phyloP scores from a whole-genome alignment of 2,888 invertebrate species.

The Harpalus rufipes region DNA sequence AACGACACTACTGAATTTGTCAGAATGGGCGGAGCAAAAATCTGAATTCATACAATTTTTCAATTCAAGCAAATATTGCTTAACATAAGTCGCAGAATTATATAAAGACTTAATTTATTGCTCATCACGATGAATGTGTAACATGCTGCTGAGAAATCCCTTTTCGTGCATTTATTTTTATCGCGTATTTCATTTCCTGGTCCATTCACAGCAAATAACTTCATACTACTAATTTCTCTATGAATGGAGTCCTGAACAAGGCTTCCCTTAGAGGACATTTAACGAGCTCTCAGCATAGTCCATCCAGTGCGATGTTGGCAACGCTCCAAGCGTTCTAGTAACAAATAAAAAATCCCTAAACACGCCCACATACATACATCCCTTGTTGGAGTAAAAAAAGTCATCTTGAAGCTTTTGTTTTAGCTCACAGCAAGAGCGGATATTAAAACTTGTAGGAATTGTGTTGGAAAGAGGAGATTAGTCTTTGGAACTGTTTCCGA shows the following conservation, averaged over 20 bases:
- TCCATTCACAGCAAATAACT: neutral
- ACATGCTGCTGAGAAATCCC: too few species aligned
- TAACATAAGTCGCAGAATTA: too few species aligned
- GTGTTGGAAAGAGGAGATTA: neutral
- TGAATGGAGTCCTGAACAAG: conserved; percentile 26
- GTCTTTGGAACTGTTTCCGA: neutral
- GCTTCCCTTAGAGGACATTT: conserved; percentile 4
- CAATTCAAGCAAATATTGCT: too few species aligned
- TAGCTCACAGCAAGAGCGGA: neutral
- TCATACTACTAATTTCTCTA: conserved; percentile 15
- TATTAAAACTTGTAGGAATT: conserved; percentile 31
- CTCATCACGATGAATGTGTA: too few species aligned
- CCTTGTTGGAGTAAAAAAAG: conserved; percentile 2
- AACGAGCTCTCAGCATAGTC: conserved; percentile 33
- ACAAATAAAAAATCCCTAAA: conserved; percentile 46
- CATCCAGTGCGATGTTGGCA: conserved; percentile 26
- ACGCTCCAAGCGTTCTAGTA: conserved; percentile 21
- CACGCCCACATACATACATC: conserved; percentile 26
- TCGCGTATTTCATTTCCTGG: neutral
- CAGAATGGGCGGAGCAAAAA: too few species aligned
- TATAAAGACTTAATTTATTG: too few species aligned
- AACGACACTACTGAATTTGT: too few species aligned
- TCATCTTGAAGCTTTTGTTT: conserved; percentile 22
- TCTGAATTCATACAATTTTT: too few species aligned
- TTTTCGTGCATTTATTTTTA: neutral